Evolutionary conservation across 2,797 vertebrate species (phyloP).

Genomic region (Spheniscus humboldti): DNA sequence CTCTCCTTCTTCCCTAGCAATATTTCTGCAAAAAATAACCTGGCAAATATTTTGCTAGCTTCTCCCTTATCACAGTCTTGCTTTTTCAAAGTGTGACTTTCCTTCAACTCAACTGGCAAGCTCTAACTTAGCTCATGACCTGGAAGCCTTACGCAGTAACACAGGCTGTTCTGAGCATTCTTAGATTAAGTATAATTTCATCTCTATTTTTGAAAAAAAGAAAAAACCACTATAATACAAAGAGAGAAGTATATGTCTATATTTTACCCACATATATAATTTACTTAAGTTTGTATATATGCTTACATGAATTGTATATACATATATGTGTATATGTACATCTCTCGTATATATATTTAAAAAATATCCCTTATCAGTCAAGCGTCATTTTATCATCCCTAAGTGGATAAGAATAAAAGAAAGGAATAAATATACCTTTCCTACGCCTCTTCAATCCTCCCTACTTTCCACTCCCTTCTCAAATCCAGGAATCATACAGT

Average conservation of each 20-base stretch:
- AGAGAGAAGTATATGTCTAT: background rate
- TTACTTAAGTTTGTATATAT: background rate
- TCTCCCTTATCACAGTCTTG: background rate
- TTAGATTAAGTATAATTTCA: background rate
- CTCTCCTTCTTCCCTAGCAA: background rate
- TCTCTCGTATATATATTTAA: background rate
- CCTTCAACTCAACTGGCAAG: background rate
- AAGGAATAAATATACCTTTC: background rate
- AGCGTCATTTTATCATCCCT: background rate
- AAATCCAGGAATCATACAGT: background rate
- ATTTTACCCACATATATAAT: background rate
- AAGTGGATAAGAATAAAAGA: background rate
- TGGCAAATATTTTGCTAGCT: conserved; percentile 15
- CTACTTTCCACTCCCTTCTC: background rate
- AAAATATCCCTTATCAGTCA: background rate
- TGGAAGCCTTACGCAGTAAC: background rate
- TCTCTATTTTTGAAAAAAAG: background rate
- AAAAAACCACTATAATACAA: background rate
- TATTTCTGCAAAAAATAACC: background rate
- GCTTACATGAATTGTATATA: background rate
- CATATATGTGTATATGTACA: background rate
- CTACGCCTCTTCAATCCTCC: background rate
- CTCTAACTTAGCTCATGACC: conserved; percentile 18
- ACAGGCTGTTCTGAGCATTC: background rate
- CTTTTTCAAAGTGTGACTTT: conserved; percentile 9